Conservation (phyloP, 64 coral and sea anemone genomes). For the Orbicella faveolata region DNA sequence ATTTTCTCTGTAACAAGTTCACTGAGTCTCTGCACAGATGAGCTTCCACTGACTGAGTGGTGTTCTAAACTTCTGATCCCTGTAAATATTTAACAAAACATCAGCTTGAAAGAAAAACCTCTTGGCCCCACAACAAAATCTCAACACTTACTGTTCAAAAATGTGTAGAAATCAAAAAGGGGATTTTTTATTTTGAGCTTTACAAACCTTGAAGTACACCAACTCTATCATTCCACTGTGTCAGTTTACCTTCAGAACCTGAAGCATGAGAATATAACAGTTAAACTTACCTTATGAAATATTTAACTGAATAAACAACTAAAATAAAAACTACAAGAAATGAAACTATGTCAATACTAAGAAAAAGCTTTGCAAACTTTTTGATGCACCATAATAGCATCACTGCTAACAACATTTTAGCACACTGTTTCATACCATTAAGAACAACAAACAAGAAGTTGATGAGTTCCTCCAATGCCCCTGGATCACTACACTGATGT, state of each 20-base stretch:
- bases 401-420: not conserved
- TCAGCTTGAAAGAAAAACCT: too few species aligned
- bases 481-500: slow-evolving; percentile 94
- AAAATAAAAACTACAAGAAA: not conserved
- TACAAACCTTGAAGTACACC: slow-evolving; percentile 72
- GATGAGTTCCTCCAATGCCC: slow-evolving; percentile 66
- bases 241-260: slow-evolving; percentile 97
- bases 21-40: slow-evolving; percentile 68
- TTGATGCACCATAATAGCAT: not conserved
- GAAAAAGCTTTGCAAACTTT: not conserved
- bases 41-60: slow-evolving; percentile 75
- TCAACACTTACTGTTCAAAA: too few species aligned
- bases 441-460: slow-evolving; percentile 85
- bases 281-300: not conserved
- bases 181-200: not conserved
- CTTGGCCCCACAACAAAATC: too few species aligned
- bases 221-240: slow-evolving; percentile 89
- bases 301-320: not conserved
- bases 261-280: not conserved
- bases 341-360: not conserved
- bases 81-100: slow-evolving; percentile 30
- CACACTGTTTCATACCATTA: slow-evolving; percentile 62
- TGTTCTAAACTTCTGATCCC: slow-evolving; percentile 74
- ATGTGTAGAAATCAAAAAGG: not conserved
- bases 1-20: slow-evolving; percentile 77